Percentiles rank a stretch among this genome's conserved stretches.
Evolutionary conservation across 1,140 invertebrate species (phyloP).

Genomic region (Akabosia matsudoensis): DNA sequence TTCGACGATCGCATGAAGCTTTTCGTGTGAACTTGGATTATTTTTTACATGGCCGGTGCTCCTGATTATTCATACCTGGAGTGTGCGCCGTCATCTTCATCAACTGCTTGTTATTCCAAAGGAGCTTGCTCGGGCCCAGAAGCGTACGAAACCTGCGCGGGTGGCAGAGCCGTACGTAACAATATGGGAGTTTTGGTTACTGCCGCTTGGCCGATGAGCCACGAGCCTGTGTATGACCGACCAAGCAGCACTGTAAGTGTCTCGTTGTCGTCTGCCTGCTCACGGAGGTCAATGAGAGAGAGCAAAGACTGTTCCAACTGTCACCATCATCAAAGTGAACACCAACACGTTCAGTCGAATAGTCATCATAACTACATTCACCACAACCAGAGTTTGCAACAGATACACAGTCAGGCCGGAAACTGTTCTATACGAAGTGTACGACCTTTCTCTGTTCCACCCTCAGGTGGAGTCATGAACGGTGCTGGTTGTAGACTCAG

Average conservation of each 20-base stretch:
- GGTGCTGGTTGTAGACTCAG: not conserved
- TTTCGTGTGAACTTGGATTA: not conserved
- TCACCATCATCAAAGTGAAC: not conserved
- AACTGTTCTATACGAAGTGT: not conserved
- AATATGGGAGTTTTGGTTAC: conserved; percentile 26
- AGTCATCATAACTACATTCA: not conserved
- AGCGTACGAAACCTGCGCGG: not conserved
- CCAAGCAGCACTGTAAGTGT: not conserved
- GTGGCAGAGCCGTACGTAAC: not conserved
- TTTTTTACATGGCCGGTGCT: conserved; percentile 9
- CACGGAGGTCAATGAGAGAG: conserved; percentile 1
- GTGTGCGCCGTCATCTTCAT: not conserved
- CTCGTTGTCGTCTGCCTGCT: not conserved
- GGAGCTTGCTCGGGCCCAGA: not conserved
- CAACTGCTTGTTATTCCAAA: not conserved
- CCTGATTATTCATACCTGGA: conserved; percentile 9
- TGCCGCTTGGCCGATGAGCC: conserved; percentile 31
- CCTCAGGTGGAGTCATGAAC: not conserved
- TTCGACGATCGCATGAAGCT: too few species aligned
- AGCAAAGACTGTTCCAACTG: not conserved
- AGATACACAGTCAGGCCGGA: not conserved
- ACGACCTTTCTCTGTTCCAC: conserved; percentile 11
- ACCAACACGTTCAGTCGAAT: not conserved
- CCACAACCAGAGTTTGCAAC: not conserved
- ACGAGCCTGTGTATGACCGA: not conserved